Base-by-base conservation (phyloP, 2,797 vertebrate genomes). In the Nasua narica region DNA sequence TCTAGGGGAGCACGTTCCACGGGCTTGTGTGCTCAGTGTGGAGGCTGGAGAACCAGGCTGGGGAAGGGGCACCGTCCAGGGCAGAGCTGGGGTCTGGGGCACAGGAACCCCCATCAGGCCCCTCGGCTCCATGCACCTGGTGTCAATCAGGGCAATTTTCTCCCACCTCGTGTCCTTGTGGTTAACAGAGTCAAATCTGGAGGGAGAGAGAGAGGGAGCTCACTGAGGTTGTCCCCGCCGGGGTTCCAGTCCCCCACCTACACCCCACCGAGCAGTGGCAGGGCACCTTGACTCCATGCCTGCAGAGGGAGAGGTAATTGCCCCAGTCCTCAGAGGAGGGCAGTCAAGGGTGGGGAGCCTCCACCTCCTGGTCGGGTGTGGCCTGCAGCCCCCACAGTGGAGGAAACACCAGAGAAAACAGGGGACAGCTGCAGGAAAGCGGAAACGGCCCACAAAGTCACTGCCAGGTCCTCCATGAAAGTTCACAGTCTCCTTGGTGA, bases 361-460 rank as follows among this genome's bases (percentile, higher is more conserved):
- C 35, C 8, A 2, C 15, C 23, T 86, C 48, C 65, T 3, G 18
- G 52, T 0, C 40, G 48, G 14, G 3, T 0, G 1, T 4, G 35
- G 50, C 14, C 62, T 18, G 3, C 5, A 21, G 65, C 13, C 18
- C 0, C 29, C 62, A 16, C 0, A 0, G 1, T 3, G 3, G 25
- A 6, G 14, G 1, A 14, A 35, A 2, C 5, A 0, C 16, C 3
- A 4, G 46, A 10, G 23, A 0, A 0, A 4, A 29, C 9, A 13
- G 0, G 72, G 77, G 15, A n/a, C 3, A 4, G 7, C 18, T 6
- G 11, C 0, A 1, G 35, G 10, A n/a, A 19, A 11, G 1, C 2
- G 18, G 50, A 9, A 40, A 2, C 3, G 0, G 21, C 5, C n/a
- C 1, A 0, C 0, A 1, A 3, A 0, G 1, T 1, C 6, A 1